Conservation (phyloP, 2,113 vertebrate species). For the Oxyura jamaicensis region DNA sequence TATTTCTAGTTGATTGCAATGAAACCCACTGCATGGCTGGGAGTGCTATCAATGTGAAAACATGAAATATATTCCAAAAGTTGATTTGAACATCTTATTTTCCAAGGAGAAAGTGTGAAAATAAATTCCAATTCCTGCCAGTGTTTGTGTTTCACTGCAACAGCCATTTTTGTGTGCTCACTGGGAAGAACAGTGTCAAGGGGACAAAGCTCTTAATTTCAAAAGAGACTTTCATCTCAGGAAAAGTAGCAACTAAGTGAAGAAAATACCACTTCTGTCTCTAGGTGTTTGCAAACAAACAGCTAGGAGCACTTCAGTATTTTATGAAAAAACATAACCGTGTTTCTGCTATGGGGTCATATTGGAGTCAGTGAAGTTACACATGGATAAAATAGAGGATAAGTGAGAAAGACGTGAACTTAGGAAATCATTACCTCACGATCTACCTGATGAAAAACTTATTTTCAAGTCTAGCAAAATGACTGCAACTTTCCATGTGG, state of each 20-base stretch:
- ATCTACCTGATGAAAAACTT: not conserved
- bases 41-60: not conserved
- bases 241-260: not conserved
- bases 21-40: not conserved
- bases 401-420: constrained; percentile 7
- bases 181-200: not conserved
- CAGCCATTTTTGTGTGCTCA: not conserved
- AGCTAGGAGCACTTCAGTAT: not conserved
- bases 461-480: not conserved
- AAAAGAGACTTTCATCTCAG: not conserved
- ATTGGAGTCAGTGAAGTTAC: not conserved
- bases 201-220: not conserved
- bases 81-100: not conserved
- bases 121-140: not conserved
- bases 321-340: not conserved
- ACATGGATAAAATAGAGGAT: not conserved
- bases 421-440: not conserved
- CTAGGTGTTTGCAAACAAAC: not conserved
- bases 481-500: not conserved
- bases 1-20: not conserved
- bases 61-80: not conserved
- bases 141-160: not conserved
- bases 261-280: not conserved
- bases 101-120: constrained; percentile 7
- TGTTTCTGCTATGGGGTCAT: not conserved